A percentile compares a stretch with the other conserved stretches of the same genome.
These are phyloP conservation scores for Pterocles gutturalis DNA, from an alignment of 2,113 vertebrate species.

Conservation along the genomic window DNA sequence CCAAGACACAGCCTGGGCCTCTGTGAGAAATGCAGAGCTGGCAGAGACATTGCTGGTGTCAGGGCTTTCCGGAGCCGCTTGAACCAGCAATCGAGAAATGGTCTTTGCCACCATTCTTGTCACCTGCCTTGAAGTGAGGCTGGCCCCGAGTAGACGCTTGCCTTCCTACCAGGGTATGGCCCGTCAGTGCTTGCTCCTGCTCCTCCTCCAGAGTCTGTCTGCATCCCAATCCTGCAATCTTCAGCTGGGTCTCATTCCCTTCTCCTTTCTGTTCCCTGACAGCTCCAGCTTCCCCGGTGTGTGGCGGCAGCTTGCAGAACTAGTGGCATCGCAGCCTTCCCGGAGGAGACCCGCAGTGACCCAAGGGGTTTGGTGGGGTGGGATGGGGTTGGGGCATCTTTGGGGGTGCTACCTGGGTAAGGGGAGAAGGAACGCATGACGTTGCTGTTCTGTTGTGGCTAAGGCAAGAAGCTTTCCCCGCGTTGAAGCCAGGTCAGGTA, in stretches of 20 bases:
- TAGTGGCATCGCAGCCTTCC: background rate
- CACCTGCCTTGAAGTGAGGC: background rate
- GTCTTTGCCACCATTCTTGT: background rate
- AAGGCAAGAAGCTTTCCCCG: background rate
- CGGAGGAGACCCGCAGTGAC: background rate
- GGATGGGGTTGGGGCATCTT: background rate
- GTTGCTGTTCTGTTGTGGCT: background rate
- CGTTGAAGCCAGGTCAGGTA: background rate
- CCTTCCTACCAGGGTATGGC: background rate
- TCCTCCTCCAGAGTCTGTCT: background rate
- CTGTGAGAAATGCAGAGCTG: background rate
- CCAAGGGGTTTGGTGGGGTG: background rate
- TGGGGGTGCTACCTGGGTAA: background rate
- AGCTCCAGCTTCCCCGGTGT: background rate
- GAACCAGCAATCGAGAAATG: background rate
- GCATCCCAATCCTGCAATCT: background rate
- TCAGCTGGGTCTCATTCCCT: background rate
- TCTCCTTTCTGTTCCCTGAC: background rate
- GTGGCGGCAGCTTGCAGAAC: conserved; percentile 4
- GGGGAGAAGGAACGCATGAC: background rate
- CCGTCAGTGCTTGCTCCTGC: background rate
- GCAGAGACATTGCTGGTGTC: background rate
- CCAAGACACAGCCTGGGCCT: background rate
- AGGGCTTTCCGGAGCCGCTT: background rate
- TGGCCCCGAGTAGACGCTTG: background rate